Base-by-base conservation (phyloP, 1,140 invertebrate genomes). In the Phymorhynchus buccinoides region DNA sequence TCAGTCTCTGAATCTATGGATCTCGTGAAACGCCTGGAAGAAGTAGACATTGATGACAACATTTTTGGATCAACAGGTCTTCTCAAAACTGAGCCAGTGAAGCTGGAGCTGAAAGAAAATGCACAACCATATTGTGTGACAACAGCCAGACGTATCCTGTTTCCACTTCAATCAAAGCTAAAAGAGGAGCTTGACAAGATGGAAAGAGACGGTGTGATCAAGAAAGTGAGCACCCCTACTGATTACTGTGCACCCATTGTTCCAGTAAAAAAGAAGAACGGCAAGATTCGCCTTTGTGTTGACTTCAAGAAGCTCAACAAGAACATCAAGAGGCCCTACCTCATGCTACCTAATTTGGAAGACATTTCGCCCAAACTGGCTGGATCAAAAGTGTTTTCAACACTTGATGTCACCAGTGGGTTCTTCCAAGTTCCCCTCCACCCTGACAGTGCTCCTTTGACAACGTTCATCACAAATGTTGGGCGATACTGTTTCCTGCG, bases 401-500 rank as follows among this genome's bases (percentile, higher is more conserved):
- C 41, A 27, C 22, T 89, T 4, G 86, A 88, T 77, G 83, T 84
- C 0, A 68, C 56, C 4, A 73, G n/a, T n/a, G 81, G 87, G 37
- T 86, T 87, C 84, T 87, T 37, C 41, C 85, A 89, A 42, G 62
- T 89, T 16, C 82, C 41, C 27, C 73, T 87, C 0, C 80, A 81
- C 9, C 4, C 73, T 27, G 78, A 81, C n/a, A 86, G 62, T 80
- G 75, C 48, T n/a, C 42, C 80, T 32, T 66, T 88, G 2, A 89
- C 88, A 41, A 86, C 88, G 0, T 89, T 89, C 83, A 89, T 89
- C 39, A 88, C 87, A 4, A 93, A 93, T 14, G 94, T 93, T 91
- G 94, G 91, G 22, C 78, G 91, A 39, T 94, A 86, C 80, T 87
- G 87, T 73, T 93, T 92, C 86, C 85, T 88, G 62, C 87, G 93